Evolutionary conservation across 2,888 invertebrate genomes (phyloP), one percentile per base, ranked within the genome.

Genomic region (Apamea sordens): DNA sequence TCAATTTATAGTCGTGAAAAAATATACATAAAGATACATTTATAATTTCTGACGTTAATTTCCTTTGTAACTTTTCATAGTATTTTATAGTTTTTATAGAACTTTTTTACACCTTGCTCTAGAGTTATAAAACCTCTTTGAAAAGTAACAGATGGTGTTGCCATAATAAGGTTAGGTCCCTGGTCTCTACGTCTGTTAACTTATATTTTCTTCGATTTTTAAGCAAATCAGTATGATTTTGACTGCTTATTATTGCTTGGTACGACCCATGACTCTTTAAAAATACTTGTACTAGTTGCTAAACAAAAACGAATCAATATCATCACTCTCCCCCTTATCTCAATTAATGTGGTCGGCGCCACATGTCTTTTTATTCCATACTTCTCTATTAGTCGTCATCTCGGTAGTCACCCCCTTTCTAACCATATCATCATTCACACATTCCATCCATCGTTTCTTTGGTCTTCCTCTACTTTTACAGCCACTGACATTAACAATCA

Each of bases 1-100:
- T 73, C 67, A 76, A 86, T 78, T 79, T 86, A 86, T 79, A 64
- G 70, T 79, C 47, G 41, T 73, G 75, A 73, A 83, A 56, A 86
- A 69, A 75, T 72, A 65, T 70, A 59, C 65, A 47, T 70, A 71
- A 21, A 82, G 24, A 77, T 69, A 73, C 59, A 79, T 80, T 76
- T 69, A 82, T 84, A 65, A 86, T 78, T 70, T 64, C 56, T 63
- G 74, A 84, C 72, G 41, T 69, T 70, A 83, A 83, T 84, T 75
- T 83, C 69, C 82, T 63, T 64, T 69, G 21, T 65, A 53, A 44
- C n/a, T 36, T 59, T 72, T 75, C 64, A 70, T 64, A 32, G 72
- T 44, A 41, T 70, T 81, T 76, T 85, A 75, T 74, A n/a, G 70
- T 50, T 79, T 69, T 10, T 61, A 72, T 15, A 47, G 13, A 47